phyloP scores from a whole-genome alignment of 2,888 invertebrate species.

The Papilio elwesi region DNA sequence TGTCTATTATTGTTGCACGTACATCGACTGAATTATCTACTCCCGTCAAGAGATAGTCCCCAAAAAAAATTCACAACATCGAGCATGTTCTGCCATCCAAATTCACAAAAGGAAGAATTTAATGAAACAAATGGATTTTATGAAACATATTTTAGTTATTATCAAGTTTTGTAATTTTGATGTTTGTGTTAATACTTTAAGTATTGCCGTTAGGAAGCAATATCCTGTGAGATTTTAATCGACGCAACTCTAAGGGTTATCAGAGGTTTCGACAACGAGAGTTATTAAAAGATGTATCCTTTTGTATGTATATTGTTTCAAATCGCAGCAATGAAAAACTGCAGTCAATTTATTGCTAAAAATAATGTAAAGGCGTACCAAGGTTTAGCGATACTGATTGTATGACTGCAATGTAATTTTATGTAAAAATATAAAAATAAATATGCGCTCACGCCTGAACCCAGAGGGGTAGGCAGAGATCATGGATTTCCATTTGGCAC shows the following conservation, averaged over 20 bases:
- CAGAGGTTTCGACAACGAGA: slow-evolving; percentile 49
- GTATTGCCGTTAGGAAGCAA: slow-evolving; percentile 43
- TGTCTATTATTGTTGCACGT: too few species aligned
- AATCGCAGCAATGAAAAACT: neutral
- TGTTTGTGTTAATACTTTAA: slow-evolving; percentile 25
- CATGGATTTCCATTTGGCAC: too few species aligned
- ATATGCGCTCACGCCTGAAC: too few species aligned
- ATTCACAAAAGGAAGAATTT: too few species aligned
- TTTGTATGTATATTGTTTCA: slow-evolving; percentile 47
- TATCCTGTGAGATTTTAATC: slow-evolving; percentile 54
- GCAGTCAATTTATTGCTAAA: neutral
- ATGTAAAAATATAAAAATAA: neutral
- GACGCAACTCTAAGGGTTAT: slow-evolving; percentile 48
- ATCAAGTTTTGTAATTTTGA: slow-evolving; percentile 42
- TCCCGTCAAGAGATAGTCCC: too few species aligned
- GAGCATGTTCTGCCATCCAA: too few species aligned
- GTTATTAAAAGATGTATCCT: slow-evolving; percentile 57
- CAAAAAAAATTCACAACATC: too few species aligned
- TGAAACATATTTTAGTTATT: too few species aligned
- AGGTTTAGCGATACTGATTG: neutral
- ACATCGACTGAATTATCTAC: too few species aligned
- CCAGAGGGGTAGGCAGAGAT: too few species aligned
- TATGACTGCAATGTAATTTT: too few species aligned
- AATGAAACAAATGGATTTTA: too few species aligned
- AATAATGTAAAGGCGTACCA: neutral